Evolutionary conservation across 2,888 invertebrate genomes (phyloP), one percentile per base, ranked within the genome.

Genomic region (Cerastis rubricosa): DNA sequence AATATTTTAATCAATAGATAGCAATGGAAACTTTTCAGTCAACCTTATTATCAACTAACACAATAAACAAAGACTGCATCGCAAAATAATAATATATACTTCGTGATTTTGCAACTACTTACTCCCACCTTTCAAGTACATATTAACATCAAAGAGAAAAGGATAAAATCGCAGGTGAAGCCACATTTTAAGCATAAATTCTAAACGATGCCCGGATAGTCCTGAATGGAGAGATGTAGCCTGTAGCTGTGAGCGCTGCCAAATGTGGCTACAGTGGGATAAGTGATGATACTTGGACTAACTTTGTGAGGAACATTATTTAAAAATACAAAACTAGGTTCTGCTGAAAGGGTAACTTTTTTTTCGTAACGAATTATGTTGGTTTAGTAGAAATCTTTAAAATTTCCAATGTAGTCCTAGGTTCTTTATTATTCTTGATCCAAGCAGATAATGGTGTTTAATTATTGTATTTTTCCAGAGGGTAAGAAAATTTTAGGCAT

Each of bases 141-240:
- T n/a, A 45, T n/a, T 43, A 59, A 51, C 57, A 43, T 79, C 72
- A 75, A 83, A 74, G 73, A 74, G 74, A 35, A 63, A 67, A 51
- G 35, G 71, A 76, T 84, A 76, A 76, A 69, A 84, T 80, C 74
- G 25, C 45, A 35, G 61, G 61, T 65, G 47, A 64, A 54, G 67
- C 65, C 71, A 74, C 80, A 80, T 76, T 76, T 64, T 49, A 57
- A 76, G 76, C 74, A 83, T 67, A 76, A 29, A 84, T 76, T 83
- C 84, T 71, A 66, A 69, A 71, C 71, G 63, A 76, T 76, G 69
- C 73, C 68, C 66, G 69, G 51, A 22, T 76, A 59, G 64, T 59
- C 2, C n/a, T 83, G 66, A 76, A 80, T 83, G n/a, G 66, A 71
- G 72, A 72, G 29, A 72, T 66, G 71, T 63, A n/a, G 71, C 35